phyloP scores from a whole-genome alignment of 2,888 invertebrate species.

The Nomada lathburiana region DNA sequence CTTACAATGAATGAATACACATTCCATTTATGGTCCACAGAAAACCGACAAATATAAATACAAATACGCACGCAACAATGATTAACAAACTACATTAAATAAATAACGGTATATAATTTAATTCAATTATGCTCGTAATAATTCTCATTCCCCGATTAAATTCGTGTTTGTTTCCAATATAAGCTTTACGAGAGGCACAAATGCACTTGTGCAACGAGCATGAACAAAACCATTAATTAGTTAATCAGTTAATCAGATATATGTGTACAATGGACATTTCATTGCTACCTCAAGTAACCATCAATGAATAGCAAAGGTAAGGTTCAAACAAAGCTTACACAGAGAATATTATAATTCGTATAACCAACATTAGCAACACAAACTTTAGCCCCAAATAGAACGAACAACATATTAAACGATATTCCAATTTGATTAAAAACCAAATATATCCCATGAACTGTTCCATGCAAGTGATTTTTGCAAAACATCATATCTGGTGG shows the following conservation, averaged over 20 bases:
- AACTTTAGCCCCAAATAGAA: too few species aligned
- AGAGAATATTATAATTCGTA: background rate
- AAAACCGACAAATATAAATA: too few species aligned
- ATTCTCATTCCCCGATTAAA: constrained; percentile 1
- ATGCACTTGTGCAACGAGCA: too few species aligned
- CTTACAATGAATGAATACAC: background rate
- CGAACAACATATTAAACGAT: too few species aligned
- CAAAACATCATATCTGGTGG: too few species aligned
- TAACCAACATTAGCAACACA: background rate
- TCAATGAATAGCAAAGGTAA: background rate
- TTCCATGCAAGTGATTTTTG: too few species aligned
- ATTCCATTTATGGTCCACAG: background rate
- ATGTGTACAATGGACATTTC: background rate
- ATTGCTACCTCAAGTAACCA: background rate
- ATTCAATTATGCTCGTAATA: too few species aligned
- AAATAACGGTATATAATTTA: background rate
- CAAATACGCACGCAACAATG: background rate
- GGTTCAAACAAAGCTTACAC: background rate
- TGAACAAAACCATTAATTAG: background rate
- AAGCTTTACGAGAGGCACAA: background rate
- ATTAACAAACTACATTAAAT: background rate
- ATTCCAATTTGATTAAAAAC: background rate
- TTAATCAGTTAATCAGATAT: background rate
- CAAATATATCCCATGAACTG: background rate
- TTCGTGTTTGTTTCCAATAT: constrained; percentile 7